A percentile compares a stretch with the other conserved stretches of the same genome.
phyloP scores from a whole-genome alignment of 2,888 invertebrate genomes.

The Limenitis camilla region DNA sequence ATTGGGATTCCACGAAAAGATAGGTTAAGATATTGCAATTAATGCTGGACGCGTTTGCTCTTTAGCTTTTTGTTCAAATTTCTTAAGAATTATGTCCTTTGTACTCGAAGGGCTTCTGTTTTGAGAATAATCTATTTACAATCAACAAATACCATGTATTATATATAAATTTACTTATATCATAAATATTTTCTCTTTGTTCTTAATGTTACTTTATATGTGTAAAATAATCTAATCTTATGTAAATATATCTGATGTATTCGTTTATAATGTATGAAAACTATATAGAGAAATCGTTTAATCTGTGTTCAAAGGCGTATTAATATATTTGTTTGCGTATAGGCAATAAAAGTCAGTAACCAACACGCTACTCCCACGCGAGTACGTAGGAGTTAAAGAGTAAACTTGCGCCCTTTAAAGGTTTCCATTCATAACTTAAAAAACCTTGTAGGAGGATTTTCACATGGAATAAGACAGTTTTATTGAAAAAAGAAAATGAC shows the following conservation, averaged over 20 bases:
- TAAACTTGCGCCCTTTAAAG: slow-evolving; percentile 26
- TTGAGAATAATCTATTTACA: background rate
- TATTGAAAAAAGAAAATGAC: too few relatives aligned
- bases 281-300: background rate
- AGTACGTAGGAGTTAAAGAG: slow-evolving; percentile 10
- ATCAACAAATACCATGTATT: slow-evolving; percentile 5
- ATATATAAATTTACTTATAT: background rate
- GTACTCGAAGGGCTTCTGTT: background rate
- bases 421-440: background rate
- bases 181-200: too few relatives aligned
- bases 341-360: slow-evolving; percentile 11
- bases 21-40: slow-evolving; percentile 18
- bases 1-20: slow-evolving; percentile 12
- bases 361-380: slow-evolving; percentile 15
- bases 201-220: too few relatives aligned
- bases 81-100: slow-evolving; percentile 1
- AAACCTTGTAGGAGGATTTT: too few relatives aligned
- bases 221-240: too few relatives aligned
- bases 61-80: slow-evolving; percentile 11
- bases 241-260: too few relatives aligned
- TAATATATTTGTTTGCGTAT: slow-evolving; percentile 19
- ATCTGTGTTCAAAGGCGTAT: background rate
- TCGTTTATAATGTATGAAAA: too few relatives aligned
- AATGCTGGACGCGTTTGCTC: slow-evolving; percentile 14
- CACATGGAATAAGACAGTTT: too few relatives aligned